These are phyloP conservation scores for Rhamphomyia laevipes DNA, from an alignment of 2,888 invertebrate species.

Conservation along the genomic window DNA sequence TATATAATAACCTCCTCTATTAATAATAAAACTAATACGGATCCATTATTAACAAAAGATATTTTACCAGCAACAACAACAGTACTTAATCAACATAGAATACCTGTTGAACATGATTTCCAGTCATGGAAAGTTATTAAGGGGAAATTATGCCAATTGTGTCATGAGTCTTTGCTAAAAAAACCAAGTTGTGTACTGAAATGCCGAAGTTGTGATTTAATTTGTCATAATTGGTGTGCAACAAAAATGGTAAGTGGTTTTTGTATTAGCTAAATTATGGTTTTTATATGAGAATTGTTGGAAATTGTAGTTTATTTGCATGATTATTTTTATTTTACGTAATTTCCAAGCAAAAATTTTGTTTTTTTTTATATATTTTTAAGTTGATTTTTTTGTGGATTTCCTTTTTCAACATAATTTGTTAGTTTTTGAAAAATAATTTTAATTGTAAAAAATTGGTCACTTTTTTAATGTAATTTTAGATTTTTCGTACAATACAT, in stretches of 20 bases:
- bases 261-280: background rate
- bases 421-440: too few relatives aligned
- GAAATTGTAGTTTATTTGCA: too few relatives aligned
- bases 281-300: too few relatives aligned
- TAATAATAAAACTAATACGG: background rate
- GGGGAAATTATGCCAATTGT: constrained; percentile 18
- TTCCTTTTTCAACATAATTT: too few relatives aligned
- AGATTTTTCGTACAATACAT: too few relatives aligned
- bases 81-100: background rate
- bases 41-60: background rate
- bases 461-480: too few relatives aligned
- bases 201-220: constrained; percentile 16
- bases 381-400: too few relatives aligned
- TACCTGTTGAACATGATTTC: constrained; percentile 13
- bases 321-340: too few relatives aligned
- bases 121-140: constrained; percentile 14
- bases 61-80: background rate
- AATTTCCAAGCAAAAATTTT: too few relatives aligned
- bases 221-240: constrained; percentile 17
- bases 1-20: background rate
- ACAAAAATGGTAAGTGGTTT: constrained; percentile 16
- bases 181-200: constrained; percentile 13
- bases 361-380: too few relatives aligned
- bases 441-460: too few relatives aligned
- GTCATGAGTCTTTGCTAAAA: constrained; percentile 15